Percentiles rank a stretch among this genome's conserved stretches.
These are phyloP conservation scores for Paguma larvata DNA, from an alignment of 2,797 vertebrate species.

Conservation along the genomic window DNA sequence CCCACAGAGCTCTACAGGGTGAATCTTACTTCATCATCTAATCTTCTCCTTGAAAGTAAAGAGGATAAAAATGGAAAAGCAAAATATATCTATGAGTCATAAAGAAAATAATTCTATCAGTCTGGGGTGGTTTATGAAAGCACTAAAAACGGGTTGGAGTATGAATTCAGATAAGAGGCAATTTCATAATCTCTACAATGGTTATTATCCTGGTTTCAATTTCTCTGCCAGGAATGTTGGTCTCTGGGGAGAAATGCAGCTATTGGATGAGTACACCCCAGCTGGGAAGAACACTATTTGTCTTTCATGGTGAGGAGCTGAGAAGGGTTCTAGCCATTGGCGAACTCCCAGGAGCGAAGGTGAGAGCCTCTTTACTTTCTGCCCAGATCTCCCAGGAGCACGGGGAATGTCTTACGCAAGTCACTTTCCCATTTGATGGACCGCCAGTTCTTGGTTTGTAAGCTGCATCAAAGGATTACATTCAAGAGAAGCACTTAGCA, in stretches of 20 bases:
- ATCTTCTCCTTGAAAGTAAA: constrained; percentile 69
- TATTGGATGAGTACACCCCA: background rate
- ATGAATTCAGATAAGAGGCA: constrained; percentile 69
- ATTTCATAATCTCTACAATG: constrained; percentile 65
- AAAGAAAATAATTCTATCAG: constrained; percentile 69
- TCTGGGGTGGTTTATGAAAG: constrained; percentile 54
- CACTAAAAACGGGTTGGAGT: constrained; percentile 38
- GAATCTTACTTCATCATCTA: constrained; percentile 37
- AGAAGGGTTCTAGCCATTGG: constrained; percentile 37
- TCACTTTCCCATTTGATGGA: constrained; percentile 2
- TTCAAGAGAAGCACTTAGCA: constrained; percentile 36
- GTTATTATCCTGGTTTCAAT: constrained; percentile 68
- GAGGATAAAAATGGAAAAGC: constrained; percentile 62
- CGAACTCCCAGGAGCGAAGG: constrained; percentile 33
- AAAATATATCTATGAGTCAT: constrained; percentile 58
- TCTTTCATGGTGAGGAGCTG: constrained; percentile 6
- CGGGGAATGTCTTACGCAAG: background rate
- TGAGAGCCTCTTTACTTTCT: constrained; percentile 6
- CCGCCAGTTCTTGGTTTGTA: constrained; percentile 19
- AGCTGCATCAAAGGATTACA: background rate
- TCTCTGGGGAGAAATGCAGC: constrained; percentile 53
- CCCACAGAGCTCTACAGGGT: background rate
- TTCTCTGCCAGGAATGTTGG: constrained; percentile 71
- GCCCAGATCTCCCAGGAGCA: background rate
- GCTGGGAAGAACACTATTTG: constrained; percentile 61